Conservation (phyloP, 2,797 vertebrate genomes). For the Crocodylus rhombifer region DNA sequence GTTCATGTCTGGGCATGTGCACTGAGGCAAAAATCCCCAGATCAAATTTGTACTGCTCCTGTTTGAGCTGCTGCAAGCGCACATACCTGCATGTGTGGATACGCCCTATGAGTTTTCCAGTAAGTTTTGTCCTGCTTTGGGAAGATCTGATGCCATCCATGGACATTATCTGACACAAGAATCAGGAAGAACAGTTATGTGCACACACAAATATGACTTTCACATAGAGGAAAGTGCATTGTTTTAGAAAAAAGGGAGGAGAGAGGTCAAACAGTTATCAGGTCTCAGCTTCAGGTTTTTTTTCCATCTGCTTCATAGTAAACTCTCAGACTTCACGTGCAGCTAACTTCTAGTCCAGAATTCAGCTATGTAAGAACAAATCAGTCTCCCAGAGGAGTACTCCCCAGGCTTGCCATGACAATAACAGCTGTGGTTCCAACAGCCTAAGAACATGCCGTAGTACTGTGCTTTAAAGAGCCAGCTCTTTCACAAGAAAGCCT, state of each 20-base stretch:
- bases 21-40: too few relatives aligned
- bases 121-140: background rate
- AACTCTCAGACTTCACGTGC: background rate
- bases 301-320: background rate
- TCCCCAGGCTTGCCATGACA: background rate
- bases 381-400: background rate
- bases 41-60: too few relatives aligned
- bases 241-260: background rate
- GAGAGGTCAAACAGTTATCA: background rate
- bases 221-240: background rate
- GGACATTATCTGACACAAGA: background rate
- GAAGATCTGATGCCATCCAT: background rate
- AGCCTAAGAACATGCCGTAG: background rate
- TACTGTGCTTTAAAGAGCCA: background rate
- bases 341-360: background rate
- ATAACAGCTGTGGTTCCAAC: background rate
- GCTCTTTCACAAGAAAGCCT: background rate
- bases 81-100: too few relatives aligned
- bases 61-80: too few relatives aligned
- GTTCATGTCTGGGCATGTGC: too few relatives aligned
- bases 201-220: background rate
- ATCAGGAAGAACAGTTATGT: background rate
- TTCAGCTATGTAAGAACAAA: background rate
- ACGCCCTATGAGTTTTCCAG: too few relatives aligned
- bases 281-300: background rate